Conservation (phyloP, 2,113 vertebrate genomes). For the Candoia aspera region DNA sequence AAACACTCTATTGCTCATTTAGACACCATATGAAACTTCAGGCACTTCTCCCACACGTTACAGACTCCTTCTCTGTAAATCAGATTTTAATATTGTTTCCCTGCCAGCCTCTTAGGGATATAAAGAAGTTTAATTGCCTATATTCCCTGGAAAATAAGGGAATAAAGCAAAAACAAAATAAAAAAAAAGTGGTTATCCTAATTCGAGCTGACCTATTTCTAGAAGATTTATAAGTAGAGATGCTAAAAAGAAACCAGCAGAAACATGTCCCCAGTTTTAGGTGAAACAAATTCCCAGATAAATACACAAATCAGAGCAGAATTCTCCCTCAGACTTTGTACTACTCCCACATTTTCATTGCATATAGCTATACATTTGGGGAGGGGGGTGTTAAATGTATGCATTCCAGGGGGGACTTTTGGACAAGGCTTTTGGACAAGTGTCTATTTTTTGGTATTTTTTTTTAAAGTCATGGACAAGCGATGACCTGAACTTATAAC, state of each 20-base stretch:
- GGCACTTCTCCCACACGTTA: background rate
- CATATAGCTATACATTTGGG: background rate
- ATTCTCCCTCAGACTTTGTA: background rate
- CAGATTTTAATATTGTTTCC: background rate
- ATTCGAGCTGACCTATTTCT: background rate
- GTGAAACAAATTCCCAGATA: background rate
- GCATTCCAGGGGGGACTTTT: background rate
- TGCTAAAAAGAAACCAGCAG: background rate
- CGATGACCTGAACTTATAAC: background rate
- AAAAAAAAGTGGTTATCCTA: background rate
- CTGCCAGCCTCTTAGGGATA: background rate
- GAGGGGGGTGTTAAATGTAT: background rate
- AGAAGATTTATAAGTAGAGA: background rate
- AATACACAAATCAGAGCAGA: background rate
- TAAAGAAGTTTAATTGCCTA: slow-evolving; percentile 8
- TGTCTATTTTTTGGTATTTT: background rate
- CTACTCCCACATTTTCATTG: background rate
- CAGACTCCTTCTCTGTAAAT: background rate
- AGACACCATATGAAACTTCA: background rate
- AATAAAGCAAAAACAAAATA: background rate
- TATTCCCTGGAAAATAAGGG: background rate
- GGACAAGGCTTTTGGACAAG: background rate
- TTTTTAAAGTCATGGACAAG: background rate
- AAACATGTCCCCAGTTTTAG: background rate
- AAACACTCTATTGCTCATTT: background rate